Base-by-base conservation (phyloP, 2,113 vertebrate species). In the Neotragus moschatus region DNA sequence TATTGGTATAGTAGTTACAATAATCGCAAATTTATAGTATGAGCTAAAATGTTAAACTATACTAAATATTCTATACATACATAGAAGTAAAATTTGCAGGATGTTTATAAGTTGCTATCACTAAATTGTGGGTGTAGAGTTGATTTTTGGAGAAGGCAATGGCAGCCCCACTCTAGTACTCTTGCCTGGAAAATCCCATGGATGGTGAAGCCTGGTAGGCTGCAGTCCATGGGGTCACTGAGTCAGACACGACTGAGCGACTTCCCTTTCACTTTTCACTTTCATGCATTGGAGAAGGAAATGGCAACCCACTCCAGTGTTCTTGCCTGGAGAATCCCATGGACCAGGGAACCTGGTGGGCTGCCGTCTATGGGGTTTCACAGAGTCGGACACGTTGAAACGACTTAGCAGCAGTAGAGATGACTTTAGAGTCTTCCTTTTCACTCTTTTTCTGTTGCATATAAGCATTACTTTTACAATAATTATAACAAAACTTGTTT, bases 321-420 rank as follows among this genome's bases (percentile, higher is more conserved):
- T 36, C 17, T 70, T 70, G 63, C n/a, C 63, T 70, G 17, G n/a
- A 11, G 63, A 70, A 70, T 36, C n/a, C 17, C 63, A 70, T 10
- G n/a, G n/a, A 70, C 1, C 2, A 19, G 9, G 63, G 9, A 70
- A 9, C n/a, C n/a, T 70, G 16, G n/a, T 70, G 0, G n/a, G n/a
- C 63, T 70, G 17, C 17, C 0, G 0, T 70, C 63, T 70, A 36
- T 70, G n/a, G 17, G n/a, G 63, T 36, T 0, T 0, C 63, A 70
- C 19, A 21, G 4, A 70, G n/a, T 70, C 1, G 4, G n/a, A 70
- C n/a, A 70, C 4, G 0, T 10, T 36, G 63, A 21, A 70, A n/a
- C 1, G 4, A 36, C n/a, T 70, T 70, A 36, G 17, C 63, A 70
- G n/a, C n/a, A 66, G 63, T n/a, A 7, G 16, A 47, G 36, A 25